phyloP scores from a whole-genome alignment of 2,797 vertebrate genomes.

The Meda fulgida region DNA sequence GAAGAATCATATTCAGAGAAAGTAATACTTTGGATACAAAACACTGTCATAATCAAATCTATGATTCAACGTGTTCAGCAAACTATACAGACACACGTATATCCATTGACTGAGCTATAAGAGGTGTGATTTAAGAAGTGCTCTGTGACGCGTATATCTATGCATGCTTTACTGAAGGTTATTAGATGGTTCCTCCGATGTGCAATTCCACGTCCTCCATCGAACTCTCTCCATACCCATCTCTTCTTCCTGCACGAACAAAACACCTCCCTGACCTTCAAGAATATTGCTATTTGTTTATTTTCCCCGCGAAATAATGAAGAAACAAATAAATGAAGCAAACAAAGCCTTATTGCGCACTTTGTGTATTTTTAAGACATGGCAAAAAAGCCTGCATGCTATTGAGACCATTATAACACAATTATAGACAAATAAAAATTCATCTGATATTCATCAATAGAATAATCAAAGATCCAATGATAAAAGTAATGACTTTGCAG shows the following conservation, averaged over 20 bases:
- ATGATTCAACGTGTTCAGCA: slow-evolving; percentile 67
- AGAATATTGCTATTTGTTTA: slow-evolving; percentile 63
- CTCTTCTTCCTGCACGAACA: slow-evolving; percentile 73
- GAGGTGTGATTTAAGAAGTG: slow-evolving; percentile 65
- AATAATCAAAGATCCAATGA: slow-evolving; percentile 59
- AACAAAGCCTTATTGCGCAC: slow-evolving; percentile 61
- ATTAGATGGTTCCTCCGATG: slow-evolving; percentile 74
- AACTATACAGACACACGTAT: slow-evolving; percentile 60
- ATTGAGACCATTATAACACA: slow-evolving; percentile 41
- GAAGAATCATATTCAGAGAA: slow-evolving; percentile 76
- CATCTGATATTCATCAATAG: slow-evolving; percentile 64
- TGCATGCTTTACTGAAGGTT: slow-evolving; percentile 78
- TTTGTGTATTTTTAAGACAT: slow-evolving; percentile 44
- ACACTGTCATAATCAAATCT: slow-evolving; percentile 53
- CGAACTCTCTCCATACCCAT: slow-evolving; percentile 58
- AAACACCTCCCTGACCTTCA: slow-evolving; percentile 58
- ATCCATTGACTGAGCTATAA: slow-evolving; percentile 57
- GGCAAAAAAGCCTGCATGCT: slow-evolving; percentile 28
- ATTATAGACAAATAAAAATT: slow-evolving; percentile 52
- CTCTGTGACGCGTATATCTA: slow-evolving; percentile 75
- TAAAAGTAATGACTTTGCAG: slow-evolving; percentile 22
- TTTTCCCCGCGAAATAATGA: slow-evolving; percentile 63
- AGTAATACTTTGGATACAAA: slow-evolving; percentile 53
- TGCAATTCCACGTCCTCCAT: slow-evolving; percentile 60
- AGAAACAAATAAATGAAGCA: slow-evolving; percentile 81